A percentile compares a stretch with the other conserved stretches of the same genome.
Evolutionary conservation across 2,113 vertebrate species (phyloP).

Genomic region (Brachionichthys hirsutus): DNA sequence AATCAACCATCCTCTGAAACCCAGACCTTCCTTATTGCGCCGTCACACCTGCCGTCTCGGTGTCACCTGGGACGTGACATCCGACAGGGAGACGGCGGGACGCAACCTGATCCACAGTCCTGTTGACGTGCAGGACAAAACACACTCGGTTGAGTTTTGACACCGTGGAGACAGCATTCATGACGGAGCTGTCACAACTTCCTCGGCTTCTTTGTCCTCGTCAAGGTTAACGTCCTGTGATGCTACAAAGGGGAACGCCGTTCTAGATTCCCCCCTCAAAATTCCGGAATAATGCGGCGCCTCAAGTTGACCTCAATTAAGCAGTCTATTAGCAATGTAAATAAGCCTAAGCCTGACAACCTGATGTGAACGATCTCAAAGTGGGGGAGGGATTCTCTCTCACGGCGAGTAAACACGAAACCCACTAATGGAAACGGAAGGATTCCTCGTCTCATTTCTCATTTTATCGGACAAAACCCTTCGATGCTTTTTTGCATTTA

Average conservation of each 20-base stretch:
- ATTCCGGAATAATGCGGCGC: constrained; percentile 11
- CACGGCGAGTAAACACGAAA: constrained; percentile 49
- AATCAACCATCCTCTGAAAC: too few species aligned
- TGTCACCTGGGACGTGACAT: constrained; percentile 23
- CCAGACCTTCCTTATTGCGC: background rate
- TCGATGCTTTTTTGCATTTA: background rate
- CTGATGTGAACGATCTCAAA: constrained; percentile 57
- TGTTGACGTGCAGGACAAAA: constrained; percentile 36
- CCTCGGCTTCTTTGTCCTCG: constrained; percentile 35
- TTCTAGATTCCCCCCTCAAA: constrained; percentile 12
- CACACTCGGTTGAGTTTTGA: constrained; percentile 26
- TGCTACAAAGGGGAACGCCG: constrained; percentile 21
- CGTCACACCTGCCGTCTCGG: background rate
- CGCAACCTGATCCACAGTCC: constrained; percentile 20
- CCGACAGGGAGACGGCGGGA: constrained; percentile 34
- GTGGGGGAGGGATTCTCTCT: constrained; percentile 52
- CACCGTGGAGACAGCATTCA: constrained; percentile 38
- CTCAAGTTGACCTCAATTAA: constrained; percentile 70
- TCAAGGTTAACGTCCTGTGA: constrained; percentile 54
- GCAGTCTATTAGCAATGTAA: constrained; percentile 69
- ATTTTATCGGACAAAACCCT: constrained; percentile 3
- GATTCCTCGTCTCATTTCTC: constrained; percentile 24
- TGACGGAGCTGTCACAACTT: constrained; percentile 55
- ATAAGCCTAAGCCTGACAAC: constrained; percentile 56
- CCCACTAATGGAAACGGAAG: constrained; percentile 27